Base-by-base conservation (phyloP, 2,888 invertebrate species). In the Tipula helvola region DNA sequence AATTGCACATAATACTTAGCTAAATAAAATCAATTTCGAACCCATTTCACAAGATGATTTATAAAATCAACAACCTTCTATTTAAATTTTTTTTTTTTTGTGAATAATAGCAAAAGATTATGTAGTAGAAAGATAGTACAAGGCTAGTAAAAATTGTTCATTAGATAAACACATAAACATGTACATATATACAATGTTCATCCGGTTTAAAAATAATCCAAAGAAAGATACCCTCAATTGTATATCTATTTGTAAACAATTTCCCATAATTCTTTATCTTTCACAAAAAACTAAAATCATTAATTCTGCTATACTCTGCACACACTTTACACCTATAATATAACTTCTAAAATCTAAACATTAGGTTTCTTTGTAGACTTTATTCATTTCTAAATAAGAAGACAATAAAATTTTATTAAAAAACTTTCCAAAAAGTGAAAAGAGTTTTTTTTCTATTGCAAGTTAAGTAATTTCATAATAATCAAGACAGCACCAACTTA, bases 391-490 rank as follows among this genome's bases (percentile, higher is more conserved):
- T 71, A 71, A 71, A 71, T 71, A 71, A 71, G 71, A 71, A 71
- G 71, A 71, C 71, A 71, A 71, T 10, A 71, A 71, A 18, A 71
- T 0, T 39, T 39, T 28, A 47, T 57, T 57, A 57, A 10, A 71
- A 71, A 71, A 71, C 71, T 71, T 71, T 71, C 71, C 71, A 71
- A 71, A 71, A 71, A 71, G 71, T 71, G 71, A 71, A 71, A 71
- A 71, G 28, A 71, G 8, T 71, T 71, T 18, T 5, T 71, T 28
- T 28, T 71, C 71, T 28, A 7, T 28, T 71, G 71, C 28, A 28
- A 28, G 71, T 71, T 71, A 71, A 71, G 71, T 71, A 28, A 71
- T 28, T 13, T 10, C n/a, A 71, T 10, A 10, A 71, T 71, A 71
- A 71, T 28, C 12, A 28, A 28, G 71, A 71, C 28, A 28, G 10